phyloP scores from a whole-genome alignment of 2,888 invertebrate species.

The Ferrisia virgata region DNA sequence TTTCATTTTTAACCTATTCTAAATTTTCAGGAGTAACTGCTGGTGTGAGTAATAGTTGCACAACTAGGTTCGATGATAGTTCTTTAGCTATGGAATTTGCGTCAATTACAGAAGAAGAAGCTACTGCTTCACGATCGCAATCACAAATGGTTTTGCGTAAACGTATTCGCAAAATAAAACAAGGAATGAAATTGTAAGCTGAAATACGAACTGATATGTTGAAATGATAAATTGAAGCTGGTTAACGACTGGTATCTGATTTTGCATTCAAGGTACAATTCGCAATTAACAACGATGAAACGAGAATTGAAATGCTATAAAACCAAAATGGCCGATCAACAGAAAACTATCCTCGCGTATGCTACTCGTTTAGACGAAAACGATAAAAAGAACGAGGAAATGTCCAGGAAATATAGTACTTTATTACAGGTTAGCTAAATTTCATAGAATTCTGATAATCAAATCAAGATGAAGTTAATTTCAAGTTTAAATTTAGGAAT shows the following conservation, averaged over 20 bases:
- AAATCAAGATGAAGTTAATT: neutral
- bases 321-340: conserved; percentile 78
- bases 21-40: neutral
- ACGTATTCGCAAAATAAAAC: conserved; percentile 81
- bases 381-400: conserved; percentile 87
- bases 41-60: neutral
- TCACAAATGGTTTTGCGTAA: conserved; percentile 78
- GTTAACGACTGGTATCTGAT: neutral
- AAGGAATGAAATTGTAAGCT: conserved; percentile 76
- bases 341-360: conserved; percentile 78
- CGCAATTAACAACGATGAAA: conserved; percentile 73
- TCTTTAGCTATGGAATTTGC: conserved; percentile 16
- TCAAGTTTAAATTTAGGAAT: conserved; percentile 60
- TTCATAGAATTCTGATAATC: neutral
- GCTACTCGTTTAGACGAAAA: conserved; percentile 83
- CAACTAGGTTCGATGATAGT: conserved; percentile 8
- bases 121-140: conserved; percentile 64
- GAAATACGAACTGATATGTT: neutral
- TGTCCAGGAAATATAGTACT: conserved; percentile 83
- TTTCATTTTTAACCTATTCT: neutral
- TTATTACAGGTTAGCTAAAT: conserved; percentile 64
- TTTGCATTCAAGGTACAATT: conserved; percentile 64
- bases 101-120: conserved; percentile 58
- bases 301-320: conserved; percentile 77
- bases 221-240: neutral